Evolutionary conservation across 1,140 invertebrate genomes (phyloP).

Genomic region (Andricus grossulariae): DNA sequence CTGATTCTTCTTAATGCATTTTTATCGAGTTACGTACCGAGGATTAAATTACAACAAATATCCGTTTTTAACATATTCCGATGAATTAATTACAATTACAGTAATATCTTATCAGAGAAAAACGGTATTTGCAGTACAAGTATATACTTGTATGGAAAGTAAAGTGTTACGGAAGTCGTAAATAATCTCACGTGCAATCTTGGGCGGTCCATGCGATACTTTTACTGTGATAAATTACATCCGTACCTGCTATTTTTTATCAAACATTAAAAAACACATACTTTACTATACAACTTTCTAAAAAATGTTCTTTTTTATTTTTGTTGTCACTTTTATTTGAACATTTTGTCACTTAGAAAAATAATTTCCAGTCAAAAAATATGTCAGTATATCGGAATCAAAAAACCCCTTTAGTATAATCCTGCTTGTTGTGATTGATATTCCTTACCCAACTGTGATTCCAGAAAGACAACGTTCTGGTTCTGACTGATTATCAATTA

Average conservation of each 20-base stretch:
- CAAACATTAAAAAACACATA: background rate
- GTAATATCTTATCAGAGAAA: constrained; percentile 11
- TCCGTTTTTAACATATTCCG: background rate
- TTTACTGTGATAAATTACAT: background rate
- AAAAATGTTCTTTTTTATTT: too few relatives aligned
- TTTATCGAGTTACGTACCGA: background rate
- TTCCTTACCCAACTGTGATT: background rate
- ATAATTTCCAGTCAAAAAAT: too few relatives aligned
- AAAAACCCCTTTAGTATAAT: too few relatives aligned
- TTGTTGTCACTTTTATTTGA: too few relatives aligned
- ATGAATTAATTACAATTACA: constrained; percentile 15
- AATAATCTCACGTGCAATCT: constrained; percentile 37
- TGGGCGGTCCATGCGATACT: constrained; percentile 6
- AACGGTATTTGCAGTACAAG: constrained; percentile 14
- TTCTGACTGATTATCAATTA: background rate
- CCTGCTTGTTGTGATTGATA: too few relatives aligned
- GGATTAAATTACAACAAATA: background rate
- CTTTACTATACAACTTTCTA: too few relatives aligned
- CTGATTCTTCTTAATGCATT: background rate
- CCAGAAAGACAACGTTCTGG: background rate
- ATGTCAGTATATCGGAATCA: too few relatives aligned
- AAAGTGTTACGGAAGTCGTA: constrained; percentile 47
- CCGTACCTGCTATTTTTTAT: background rate
- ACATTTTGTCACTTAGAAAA: too few relatives aligned
- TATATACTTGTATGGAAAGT: constrained; percentile 16